Conservation (phyloP, 2,797 vertebrate species). For the Saxicola maurus region DNA sequence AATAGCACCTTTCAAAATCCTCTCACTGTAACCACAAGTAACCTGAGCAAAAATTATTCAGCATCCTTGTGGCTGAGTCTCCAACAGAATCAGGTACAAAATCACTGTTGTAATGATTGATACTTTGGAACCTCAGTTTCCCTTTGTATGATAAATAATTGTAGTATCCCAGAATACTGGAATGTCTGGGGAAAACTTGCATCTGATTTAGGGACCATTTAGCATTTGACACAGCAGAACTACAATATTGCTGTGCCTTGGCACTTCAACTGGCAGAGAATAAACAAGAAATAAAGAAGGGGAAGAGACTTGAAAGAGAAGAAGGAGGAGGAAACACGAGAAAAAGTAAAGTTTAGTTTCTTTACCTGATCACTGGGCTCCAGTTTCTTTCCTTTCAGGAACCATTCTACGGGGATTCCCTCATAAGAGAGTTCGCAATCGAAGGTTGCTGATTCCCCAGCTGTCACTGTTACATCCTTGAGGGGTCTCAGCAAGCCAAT, state of each 20-base stretch:
- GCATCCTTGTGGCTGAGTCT: background rate
- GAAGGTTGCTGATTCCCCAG: conserved; percentile 97
- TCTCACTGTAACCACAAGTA: background rate
- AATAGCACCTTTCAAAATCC: background rate
- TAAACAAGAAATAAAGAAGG: background rate
- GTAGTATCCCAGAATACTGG: background rate
- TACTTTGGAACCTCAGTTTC: background rate
- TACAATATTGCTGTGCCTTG: background rate
- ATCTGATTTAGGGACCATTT: background rate
- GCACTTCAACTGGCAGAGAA: background rate
- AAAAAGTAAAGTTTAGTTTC: conserved; percentile 19
- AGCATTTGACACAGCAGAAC: background rate
- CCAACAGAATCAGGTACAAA: background rate
- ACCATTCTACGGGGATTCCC: conserved; percentile 92
- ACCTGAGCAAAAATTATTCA: background rate
- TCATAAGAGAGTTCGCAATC: conserved; percentile 96
- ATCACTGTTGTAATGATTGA: background rate
- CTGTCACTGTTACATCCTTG: conserved; percentile 90
- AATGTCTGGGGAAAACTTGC: background rate
- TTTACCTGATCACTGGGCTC: conserved; percentile 91
- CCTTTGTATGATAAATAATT: background rate
- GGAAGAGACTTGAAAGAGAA: background rate
- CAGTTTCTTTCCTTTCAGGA: conserved; percentile 87
- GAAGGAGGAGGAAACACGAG: background rate
- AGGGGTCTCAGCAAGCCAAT: conserved; percentile 86